phyloP scores from a whole-genome alignment of 1,140 invertebrate genomes.

The Drosophila funebris region DNA sequence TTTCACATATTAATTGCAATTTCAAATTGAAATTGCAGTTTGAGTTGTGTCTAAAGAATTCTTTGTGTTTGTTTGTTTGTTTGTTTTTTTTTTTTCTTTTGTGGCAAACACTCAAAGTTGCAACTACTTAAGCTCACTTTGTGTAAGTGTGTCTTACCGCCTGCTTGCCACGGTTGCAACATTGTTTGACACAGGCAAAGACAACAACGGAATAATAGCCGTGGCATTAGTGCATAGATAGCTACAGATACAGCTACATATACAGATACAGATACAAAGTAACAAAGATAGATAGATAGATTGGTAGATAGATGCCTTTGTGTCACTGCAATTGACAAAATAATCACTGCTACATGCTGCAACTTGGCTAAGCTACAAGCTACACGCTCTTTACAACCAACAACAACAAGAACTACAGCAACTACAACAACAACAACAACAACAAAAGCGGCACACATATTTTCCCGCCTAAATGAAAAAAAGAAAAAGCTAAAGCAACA shows the following conservation, averaged over 20 bases:
- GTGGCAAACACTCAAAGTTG: constrained; percentile 45
- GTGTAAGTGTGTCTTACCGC: constrained; percentile 19
- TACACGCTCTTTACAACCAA: constrained; percentile 53
- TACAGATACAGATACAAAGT: constrained; percentile 19
- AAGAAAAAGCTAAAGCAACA: background rate
- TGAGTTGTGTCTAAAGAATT: background rate
- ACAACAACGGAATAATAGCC: constrained; percentile 72
- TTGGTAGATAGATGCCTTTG: constrained; percentile 68
- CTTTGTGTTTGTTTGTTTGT: background rate
- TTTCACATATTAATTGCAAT: constrained; percentile 10
- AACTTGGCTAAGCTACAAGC: constrained; percentile 41
- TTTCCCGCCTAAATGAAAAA: constrained; percentile 71
- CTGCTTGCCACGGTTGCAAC: background rate
- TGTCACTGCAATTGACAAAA: constrained; percentile 82
- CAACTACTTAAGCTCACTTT: constrained; percentile 71
- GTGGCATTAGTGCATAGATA: constrained; percentile 70
- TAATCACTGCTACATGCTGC: constrained; percentile 75
- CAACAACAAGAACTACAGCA: constrained; percentile 5
- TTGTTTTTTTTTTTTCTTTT: background rate
- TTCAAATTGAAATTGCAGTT: background rate
- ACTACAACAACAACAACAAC: constrained; percentile 28
- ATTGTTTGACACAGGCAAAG: constrained; percentile 47
- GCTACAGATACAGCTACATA: constrained; percentile 35
- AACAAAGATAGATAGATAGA: constrained; percentile 27
- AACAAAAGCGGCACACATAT: constrained; percentile 63